Evolutionary conservation across 1,140 invertebrate species (phyloP), one percentile per base, ranked within the genome.

Genomic region (Drosophila trapezifrons): DNA sequence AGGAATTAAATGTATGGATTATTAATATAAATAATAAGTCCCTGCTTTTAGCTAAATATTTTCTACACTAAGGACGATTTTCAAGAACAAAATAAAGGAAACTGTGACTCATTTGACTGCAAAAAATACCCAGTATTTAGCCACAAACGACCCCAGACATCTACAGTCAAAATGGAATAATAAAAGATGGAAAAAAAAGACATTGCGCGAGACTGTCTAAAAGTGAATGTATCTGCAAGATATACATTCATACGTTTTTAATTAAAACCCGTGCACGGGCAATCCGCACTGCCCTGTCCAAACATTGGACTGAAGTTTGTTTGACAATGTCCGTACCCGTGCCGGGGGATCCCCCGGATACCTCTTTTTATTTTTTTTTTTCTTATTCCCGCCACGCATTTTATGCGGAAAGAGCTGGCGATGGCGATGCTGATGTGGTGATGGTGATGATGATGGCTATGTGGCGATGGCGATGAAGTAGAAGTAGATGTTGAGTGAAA

Each of bases 261-360:
- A 73, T 73, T 73, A 73, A 73, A 73, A 71, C 40, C 54, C 70
- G 35, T 67, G 64, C 57, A 63, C 35, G 25, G 46, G 43, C 59
- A 38, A 40, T 40, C 35, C 25, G 46, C 25, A 25, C 27, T 51
- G 18, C 45, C 57, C 65, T 71, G 69, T 70, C 52, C 65, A 71
- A 83, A 83, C 80, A 84, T 72, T 83, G 54, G 29, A 58, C 64
- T 69, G 37, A 83, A 71, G 51, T 69, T 66, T 82, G 69, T 82
- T 82, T 78, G 79, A 82, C 79, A 80, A 81, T 77, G 73, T 81
- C 78, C 43, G 78, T 54, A 25, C 49, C 43, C 43, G 20, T 12
- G 18, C 37, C 27, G 40, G 18, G 49, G 49, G 5, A 20, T 35
- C 29, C 49, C 49, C 17, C 49, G 32, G 32, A 22, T 37, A n/a